Evolutionary conservation across 2,888 invertebrate genomes (phyloP), one percentile per base, ranked within the genome.

Genomic region (Dolichopus griseipennis): DNA sequence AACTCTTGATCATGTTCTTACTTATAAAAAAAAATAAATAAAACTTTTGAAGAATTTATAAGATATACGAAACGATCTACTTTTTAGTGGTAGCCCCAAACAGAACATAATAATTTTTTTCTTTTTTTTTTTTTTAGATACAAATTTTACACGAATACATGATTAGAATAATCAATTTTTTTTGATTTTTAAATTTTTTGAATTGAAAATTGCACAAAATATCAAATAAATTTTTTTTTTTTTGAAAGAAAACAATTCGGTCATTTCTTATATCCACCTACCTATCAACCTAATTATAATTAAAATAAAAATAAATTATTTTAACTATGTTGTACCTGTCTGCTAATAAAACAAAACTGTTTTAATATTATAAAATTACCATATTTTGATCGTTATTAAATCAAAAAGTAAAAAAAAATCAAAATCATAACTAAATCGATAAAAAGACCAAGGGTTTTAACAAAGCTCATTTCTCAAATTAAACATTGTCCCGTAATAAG

Each of bases 221-320:
- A 37, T n/a, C 3, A 10, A 37, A 37, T 7, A 37, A 12, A 37
- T 37, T 37, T n/a, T n/a, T n/a, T n/a, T 18, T 52, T 52, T 52
- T 52, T 52, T 27, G 27, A n/a, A 52, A 52, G 15, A 52, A 12
- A 6, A 52, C 52, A 52, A 52, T 52, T 52, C 52, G 52, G 52
- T 52, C 15, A 52, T 52, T 52, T 52, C 12, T 52, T 52, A 12
- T 37, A 12, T 37, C 15, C n/a, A 52, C 15, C 52, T 15, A 52
- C 52, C 52, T 52, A 52, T 18, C 52, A 52, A 52, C 52, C 52
- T 52, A 52, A 52, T 52, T 52, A 52, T 52, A 52, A 52, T 52
- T 18, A 52, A 52, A 52, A n/a, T n/a, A n/a, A n/a, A 27, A 27
- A 52, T 52, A 52, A 52, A 52, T 52, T 52, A 52, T 52, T 52